Base-by-base conservation (phyloP, 2,888 invertebrate species). In the Platerodrilus igneus region DNA sequence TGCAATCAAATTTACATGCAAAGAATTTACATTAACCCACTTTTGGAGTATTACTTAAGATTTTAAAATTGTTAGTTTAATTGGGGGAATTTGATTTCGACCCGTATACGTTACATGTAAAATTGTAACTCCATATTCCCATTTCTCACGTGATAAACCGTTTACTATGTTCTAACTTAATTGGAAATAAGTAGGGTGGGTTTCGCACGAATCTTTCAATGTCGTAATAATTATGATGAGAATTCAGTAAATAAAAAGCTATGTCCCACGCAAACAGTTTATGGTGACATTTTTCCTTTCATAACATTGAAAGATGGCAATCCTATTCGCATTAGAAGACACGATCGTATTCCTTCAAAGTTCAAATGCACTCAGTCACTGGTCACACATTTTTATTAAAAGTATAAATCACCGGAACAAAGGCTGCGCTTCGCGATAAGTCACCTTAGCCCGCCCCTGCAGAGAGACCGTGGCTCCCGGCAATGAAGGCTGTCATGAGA, bases 311-410 rank as follows among this genome's bases (percentile, higher is more conserved):
- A 26, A 11, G 19, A 15, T 17, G 14, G 26, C 29, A 26, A 47
- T 49, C 44, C 45, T 48, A 50, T 48, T 48, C 45, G 43, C 39
- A 47, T 38, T 41, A 48, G 45, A 46, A 48, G n/a, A 48, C 45
- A 51, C 42, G 43, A 45, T 48, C 38, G 41, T 43, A 48, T 51
- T n/a, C 48, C 43, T 47, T 47, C 45, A 46, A 49, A 43, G 43
- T 47, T 43, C 38, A 44, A 45, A 44, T 43, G 41, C 44, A 45
- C 37, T 45, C 74, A 72, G 71, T 70, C 70, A 68, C 64, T 71
- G 73, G 71, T 74, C 74, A 75, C 75, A 74, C 75, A 76, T 75
- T 71, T 70, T 69, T 76, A 76, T 76, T 76, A 75, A 76, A 77
- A 77, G 72, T 76, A 76, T 72, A 73, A 73, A 76, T 73, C 65